Evolutionary conservation across 2,797 vertebrate genomes (phyloP).

Genomic region (Apodemus agrarius): DNA sequence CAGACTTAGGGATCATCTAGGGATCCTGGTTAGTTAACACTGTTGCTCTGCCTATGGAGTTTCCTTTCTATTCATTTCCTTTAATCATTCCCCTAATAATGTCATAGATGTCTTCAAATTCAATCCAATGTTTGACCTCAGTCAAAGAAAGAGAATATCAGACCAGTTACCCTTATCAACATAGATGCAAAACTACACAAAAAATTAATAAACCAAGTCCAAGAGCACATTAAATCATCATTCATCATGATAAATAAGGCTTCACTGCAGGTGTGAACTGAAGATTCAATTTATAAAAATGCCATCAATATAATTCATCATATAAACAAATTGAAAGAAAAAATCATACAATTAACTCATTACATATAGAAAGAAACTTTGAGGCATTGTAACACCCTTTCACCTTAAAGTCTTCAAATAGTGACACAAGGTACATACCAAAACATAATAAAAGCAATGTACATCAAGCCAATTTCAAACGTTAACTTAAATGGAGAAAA

Average conservation of each 20-base stretch:
- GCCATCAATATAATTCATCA: rapidly evolving
- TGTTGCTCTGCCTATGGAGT: no score
- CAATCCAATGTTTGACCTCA: neutral
- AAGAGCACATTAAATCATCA: neutral
- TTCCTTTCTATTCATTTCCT: no score
- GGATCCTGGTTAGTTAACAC: no score
- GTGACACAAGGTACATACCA: neutral
- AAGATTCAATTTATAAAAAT: neutral
- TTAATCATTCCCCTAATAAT: no score
- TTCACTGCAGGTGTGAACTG: neutral
- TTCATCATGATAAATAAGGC: neutral
- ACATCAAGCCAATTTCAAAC: neutral
- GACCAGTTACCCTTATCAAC: neutral
- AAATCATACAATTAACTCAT: neutral
- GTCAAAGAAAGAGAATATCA: neutral
- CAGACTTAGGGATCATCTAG: no score
- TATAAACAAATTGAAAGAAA: neutral
- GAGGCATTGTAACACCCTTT: neutral
- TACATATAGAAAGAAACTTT: neutral
- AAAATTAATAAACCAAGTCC: neutral
- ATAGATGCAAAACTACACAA: neutral
- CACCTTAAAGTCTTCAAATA: neutral
- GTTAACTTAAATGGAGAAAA: neutral
- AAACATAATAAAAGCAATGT: neutral
- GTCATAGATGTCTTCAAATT: no score